Conservation (phyloP, 2,797 vertebrate genomes). For the Pseudopleuronectes americanus region DNA sequence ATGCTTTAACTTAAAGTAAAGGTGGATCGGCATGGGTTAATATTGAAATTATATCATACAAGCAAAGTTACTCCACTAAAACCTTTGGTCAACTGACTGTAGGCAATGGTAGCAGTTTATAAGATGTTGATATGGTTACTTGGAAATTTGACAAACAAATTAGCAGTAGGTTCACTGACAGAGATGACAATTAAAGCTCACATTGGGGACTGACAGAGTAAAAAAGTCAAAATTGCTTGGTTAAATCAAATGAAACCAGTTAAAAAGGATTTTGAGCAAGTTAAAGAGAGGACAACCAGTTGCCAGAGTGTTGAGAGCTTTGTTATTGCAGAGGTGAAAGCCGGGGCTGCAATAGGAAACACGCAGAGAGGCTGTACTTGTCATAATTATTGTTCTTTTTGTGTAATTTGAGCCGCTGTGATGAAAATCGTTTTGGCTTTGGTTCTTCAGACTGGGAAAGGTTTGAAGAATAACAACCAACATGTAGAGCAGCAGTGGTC, state of each 20-base stretch:
- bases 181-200: background rate
- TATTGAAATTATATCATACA: conserved; percentile 32
- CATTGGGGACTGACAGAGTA: background rate
- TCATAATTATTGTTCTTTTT: conserved; percentile 28
- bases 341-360: conserved; percentile 2
- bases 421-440: conserved; percentile 12
- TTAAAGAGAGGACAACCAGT: conserved; percentile 38
- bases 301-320: conserved; percentile 21
- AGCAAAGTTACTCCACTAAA: background rate
- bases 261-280: conserved; percentile 18
- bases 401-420: conserved; percentile 3
- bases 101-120: background rate
- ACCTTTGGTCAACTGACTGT: too few species aligned
- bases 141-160: background rate
- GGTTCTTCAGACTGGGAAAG: conserved; percentile 11
- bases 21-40: conserved; percentile 11
- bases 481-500: conserved; percentile 16
- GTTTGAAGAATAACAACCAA: conserved; percentile 8
- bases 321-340: conserved; percentile 27
- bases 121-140: background rate
- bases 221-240: background rate
- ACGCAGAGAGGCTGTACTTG: conserved; percentile 4
- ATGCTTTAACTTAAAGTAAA: conserved; percentile 17
- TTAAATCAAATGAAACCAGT: background rate
- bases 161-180: background rate